Evolutionary conservation across 2,888 invertebrate species (phyloP).

Genomic region (Toxonevra muliebris): DNA sequence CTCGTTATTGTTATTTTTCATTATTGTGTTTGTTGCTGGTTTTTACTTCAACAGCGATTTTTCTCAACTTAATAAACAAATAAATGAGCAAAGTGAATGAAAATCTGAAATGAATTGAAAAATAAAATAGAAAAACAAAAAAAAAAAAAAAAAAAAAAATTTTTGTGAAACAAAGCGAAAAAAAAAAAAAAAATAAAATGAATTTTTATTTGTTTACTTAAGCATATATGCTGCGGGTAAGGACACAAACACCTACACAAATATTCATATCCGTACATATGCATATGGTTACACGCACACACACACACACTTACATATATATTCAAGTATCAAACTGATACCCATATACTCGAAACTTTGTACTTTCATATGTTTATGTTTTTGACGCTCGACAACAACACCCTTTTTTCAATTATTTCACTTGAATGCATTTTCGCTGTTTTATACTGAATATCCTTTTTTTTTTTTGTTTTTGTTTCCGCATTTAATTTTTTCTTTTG

Average conservation of each 20-base stretch:
- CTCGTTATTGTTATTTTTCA: no score
- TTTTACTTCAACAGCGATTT: background rate
- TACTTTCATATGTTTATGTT: background rate
- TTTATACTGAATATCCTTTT: constrained; percentile 9
- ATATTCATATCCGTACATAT: background rate
- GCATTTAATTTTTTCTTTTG: background rate
- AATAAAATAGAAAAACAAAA: constrained; percentile 14
- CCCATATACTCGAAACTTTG: background rate
- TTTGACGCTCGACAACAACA: constrained; percentile 4
- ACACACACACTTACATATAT: background rate
- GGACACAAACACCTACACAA: background rate
- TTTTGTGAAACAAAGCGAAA: constrained; percentile 1
- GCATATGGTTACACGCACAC: background rate
- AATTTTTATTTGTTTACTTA: background rate
- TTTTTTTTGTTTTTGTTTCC: constrained; percentile 6
- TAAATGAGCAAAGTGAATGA: background rate
- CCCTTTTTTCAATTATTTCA: constrained; percentile 33
- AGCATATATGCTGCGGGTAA: background rate
- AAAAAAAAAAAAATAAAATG: constrained; percentile 8
- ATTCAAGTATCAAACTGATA: background rate
- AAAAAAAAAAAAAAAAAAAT: constrained; percentile 13
- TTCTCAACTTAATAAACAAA: constrained; percentile 11
- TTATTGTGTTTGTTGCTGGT: no score
- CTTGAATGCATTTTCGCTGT: constrained; percentile 24
- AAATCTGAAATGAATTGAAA: no score